Conservation (phyloP, 2,888 invertebrate genomes). For the Drosophila kambysellisi region DNA sequence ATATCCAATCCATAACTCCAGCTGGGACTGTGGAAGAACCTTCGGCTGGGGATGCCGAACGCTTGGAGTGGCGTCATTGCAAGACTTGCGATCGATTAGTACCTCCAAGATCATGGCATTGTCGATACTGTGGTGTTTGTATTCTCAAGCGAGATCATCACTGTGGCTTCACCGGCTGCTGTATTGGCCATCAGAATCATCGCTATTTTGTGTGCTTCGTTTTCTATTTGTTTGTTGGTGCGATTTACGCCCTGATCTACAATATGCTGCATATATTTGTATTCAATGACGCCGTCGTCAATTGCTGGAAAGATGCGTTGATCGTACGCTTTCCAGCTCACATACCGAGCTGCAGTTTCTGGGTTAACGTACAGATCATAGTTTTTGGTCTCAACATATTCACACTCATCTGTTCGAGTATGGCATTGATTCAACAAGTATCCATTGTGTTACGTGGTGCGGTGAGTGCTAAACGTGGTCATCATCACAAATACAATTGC, state of each 20-base stretch:
- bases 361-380: not conserved
- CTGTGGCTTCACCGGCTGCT: conserved; percentile 94
- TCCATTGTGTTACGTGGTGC: conserved; percentile 90
- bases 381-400: conserved; percentile 7
- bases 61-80: conserved; percentile 45
- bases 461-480: conserved; percentile 86
- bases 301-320: not conserved
- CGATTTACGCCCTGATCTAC: conserved; percentile 89
- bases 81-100: conserved; percentile 89
- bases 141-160: conserved; percentile 94
- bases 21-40: not conserved
- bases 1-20: not conserved
- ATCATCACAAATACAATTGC: conserved; percentile 87
- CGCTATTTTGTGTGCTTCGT: conserved; percentile 93
- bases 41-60: not conserved
- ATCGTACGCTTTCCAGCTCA: not conserved
- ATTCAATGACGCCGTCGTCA: conserved; percentile 78
- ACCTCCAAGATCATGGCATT: conserved; percentile 96
- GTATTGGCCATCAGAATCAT: conserved; percentile 94
- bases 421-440: conserved; percentile 88
- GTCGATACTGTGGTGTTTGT: conserved; percentile 92
- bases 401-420: conserved; percentile 78
- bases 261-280: conserved; percentile 88
- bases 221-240: conserved; percentile 90
- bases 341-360: not conserved